These are phyloP conservation scores for Actinia tenebrosa DNA, from an alignment of 64 coral and sea anemone species.

Conservation along the genomic window DNA sequence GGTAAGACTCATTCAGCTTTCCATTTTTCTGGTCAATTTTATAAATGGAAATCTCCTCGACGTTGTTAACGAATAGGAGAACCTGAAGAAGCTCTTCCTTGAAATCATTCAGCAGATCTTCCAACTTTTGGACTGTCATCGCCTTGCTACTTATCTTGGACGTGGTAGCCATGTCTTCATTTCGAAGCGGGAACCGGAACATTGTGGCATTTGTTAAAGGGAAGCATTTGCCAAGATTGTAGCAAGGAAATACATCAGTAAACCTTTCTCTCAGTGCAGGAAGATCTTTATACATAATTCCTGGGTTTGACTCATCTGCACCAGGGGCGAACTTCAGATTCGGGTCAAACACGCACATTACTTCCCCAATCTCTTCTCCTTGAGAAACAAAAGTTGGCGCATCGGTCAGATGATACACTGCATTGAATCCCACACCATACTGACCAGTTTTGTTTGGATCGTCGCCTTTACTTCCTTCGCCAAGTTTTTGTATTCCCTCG, in stretches of 20 bases:
- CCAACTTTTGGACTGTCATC: not conserved
- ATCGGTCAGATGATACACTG: constrained; percentile 57
- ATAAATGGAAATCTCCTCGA: constrained; percentile 29
- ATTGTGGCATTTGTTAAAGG: constrained; percentile 48
- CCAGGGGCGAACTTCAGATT: constrained; percentile 52
- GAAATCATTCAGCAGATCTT: constrained; percentile 29
- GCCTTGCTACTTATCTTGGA: constrained; percentile 28
- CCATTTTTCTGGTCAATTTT: constrained; percentile 13
- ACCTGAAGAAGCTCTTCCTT: constrained; percentile 42
- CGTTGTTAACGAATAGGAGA: constrained; percentile 63
- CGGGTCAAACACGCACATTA: constrained; percentile 29
- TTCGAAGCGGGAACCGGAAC: constrained; percentile 53
- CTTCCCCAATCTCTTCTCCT: constrained; percentile 50
- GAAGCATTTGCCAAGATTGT: constrained; percentile 33
- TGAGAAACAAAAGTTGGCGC: too few relatives aligned
- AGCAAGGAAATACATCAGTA: constrained; percentile 57
- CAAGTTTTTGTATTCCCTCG: too few relatives aligned
- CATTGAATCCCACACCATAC: constrained; percentile 65
- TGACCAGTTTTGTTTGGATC: too few relatives aligned
- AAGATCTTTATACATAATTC: constrained; percentile 48
- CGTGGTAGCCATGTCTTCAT: constrained; percentile 27
- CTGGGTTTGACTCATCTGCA: constrained; percentile 47
- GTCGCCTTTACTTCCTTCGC: too few relatives aligned
- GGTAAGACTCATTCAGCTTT: not conserved
- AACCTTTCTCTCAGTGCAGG: constrained; percentile 16